Conservation (phyloP, 53 echinoderm and acorn worm species). For the Holothuria scabra region DNA sequence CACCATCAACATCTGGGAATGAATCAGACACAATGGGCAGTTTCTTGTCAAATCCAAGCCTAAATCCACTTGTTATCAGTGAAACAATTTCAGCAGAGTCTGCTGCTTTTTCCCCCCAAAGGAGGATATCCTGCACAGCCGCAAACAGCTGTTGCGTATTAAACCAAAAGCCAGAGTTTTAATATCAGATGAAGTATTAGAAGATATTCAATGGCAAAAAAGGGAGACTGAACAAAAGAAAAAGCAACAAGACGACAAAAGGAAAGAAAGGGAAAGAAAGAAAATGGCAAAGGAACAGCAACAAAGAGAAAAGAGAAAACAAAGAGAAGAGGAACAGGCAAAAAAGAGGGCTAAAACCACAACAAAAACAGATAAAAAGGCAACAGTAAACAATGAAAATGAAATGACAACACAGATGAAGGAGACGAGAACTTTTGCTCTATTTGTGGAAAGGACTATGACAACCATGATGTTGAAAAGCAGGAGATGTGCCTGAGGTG, state of each 20-base stretch:
- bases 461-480: neutral
- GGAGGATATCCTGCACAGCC: neutral
- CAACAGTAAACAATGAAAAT: neutral
- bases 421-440: slow-evolving; percentile 2
- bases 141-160: neutral
- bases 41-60: neutral
- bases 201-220: neutral
- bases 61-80: slow-evolving; percentile 1
- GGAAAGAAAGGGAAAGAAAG: slow-evolving; percentile 2
- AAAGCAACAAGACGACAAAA: slow-evolving; percentile 29
- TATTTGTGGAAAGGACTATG: neutral
- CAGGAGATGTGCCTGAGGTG: slow-evolving; percentile 7
- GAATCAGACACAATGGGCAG: too few species aligned
- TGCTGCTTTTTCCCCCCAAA: neutral
- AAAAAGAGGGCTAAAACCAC: neutral
- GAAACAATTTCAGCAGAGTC: slow-evolving; percentile 10
- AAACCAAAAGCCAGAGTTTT: neutral
- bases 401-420: neutral
- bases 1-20: too few species aligned
- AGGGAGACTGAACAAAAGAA: slow-evolving; percentile 1
- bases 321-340: neutral
- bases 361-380: neutral
- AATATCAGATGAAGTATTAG: slow-evolving; percentile 13
- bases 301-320: neutral
- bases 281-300: slow-evolving; percentile 4